Evolutionary conservation across 2,888 invertebrate species (phyloP).

Genomic region (Cecidostiba fungosa): DNA sequence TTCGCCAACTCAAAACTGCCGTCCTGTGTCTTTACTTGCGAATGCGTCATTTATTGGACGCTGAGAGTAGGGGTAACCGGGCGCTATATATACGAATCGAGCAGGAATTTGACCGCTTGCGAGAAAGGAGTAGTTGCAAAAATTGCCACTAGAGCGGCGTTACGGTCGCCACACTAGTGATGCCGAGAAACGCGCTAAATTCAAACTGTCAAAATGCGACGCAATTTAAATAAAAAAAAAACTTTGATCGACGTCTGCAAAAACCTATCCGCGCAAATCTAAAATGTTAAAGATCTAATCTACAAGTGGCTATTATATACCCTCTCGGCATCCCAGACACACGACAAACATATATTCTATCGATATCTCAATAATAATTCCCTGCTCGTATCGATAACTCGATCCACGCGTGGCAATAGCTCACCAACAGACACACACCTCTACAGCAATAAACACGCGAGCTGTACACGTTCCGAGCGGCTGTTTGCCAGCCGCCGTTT

Average conservation of each 20-base stretch:
- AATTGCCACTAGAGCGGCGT: background rate
- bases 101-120: background rate
- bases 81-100: background rate
- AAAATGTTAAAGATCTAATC: background rate
- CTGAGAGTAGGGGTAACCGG: background rate
- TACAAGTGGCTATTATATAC: background rate
- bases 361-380: background rate
- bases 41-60: background rate
- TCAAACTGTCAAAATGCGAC: too few relatives aligned
- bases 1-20: background rate
- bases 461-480: constrained; percentile 11
- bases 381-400: background rate
- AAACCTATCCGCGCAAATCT: too few relatives aligned
- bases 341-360: background rate
- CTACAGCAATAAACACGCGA: background rate
- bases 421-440: too few relatives aligned
- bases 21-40: too few relatives aligned
- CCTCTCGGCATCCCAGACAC: background rate
- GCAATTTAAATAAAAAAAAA: too few relatives aligned
- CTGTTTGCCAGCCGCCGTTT: constrained; percentile 26
- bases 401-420: background rate
- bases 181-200: too few relatives aligned
- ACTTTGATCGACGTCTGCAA: too few relatives aligned
- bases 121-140: background rate
- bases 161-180: background rate